A percentile compares a stretch with the other conserved stretches of the same genome.
These are phyloP conservation scores for Myocastor coypus DNA, from an alignment of 2,113 vertebrate genomes.

Conservation along the genomic window DNA sequence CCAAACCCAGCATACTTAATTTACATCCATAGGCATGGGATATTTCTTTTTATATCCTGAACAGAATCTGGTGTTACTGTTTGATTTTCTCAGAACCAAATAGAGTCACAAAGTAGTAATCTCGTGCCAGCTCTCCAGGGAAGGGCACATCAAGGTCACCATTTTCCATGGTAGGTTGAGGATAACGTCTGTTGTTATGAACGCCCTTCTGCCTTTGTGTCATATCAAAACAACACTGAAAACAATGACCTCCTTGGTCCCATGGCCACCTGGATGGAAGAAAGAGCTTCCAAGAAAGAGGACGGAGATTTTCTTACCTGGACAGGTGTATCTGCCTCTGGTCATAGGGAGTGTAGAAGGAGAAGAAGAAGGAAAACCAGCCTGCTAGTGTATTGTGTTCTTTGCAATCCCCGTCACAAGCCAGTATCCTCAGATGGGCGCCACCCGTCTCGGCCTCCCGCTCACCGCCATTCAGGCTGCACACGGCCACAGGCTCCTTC, in stretches of 20 bases:
- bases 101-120: background rate
- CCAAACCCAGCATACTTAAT: background rate
- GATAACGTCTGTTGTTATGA: background rate
- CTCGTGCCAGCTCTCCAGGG: background rate
- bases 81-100: background rate
- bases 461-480: background rate
- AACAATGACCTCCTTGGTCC: background rate
- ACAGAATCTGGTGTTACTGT: background rate
- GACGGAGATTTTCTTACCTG: background rate
- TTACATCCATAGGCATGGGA: background rate
- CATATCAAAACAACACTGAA: background rate
- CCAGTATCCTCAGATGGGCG: background rate
- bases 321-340: background rate
- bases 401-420: background rate
- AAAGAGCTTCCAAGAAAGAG: background rate
- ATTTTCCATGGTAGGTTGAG: background rate
- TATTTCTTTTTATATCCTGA: background rate
- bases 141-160: background rate
- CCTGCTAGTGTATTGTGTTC: background rate
- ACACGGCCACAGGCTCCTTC: background rate
- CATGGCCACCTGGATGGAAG: background rate
- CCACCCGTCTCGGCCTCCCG: background rate
- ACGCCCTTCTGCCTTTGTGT: background rate
- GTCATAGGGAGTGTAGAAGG: background rate
- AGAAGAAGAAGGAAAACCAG: background rate